A percentile compares a stretch with the other conserved stretches of the same genome.
phyloP scores from a whole-genome alignment of 2,113 vertebrate genomes.

The Geothlypis trichas region DNA sequence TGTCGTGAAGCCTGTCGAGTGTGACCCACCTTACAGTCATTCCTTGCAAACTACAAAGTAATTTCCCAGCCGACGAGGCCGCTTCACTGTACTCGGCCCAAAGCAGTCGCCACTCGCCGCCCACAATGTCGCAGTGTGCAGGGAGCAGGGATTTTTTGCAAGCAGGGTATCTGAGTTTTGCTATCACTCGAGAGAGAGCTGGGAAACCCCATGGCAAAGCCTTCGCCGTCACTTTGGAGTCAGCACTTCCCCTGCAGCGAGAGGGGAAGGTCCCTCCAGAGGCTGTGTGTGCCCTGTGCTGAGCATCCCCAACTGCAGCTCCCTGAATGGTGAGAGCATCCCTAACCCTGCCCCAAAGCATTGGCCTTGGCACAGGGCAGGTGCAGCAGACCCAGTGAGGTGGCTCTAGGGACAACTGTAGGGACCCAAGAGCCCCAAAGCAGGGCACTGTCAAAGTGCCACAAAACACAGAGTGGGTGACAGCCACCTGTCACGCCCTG shows the following conservation, averaged over 20 bases:
- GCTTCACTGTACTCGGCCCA: neutral
- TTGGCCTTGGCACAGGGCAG: neutral
- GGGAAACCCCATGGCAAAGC: slow-evolving; percentile 49
- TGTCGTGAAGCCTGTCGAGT: neutral
- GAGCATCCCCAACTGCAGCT: neutral
- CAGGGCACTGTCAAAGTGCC: neutral
- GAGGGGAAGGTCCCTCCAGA: slow-evolving; percentile 27
- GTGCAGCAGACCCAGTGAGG: rapidly evolving
- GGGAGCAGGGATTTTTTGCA: slow-evolving; percentile 55
- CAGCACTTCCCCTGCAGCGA: slow-evolving; percentile 28
- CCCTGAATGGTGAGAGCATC: rapidly evolving
- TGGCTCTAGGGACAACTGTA: neutral
- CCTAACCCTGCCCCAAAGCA: neutral
- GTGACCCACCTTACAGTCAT: neutral
- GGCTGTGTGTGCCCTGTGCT: neutral
- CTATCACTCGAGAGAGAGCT: slow-evolving; percentile 43
- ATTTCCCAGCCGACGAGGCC: slow-evolving; percentile 25
- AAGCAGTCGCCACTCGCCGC: neutral
- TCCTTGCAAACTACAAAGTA: slow-evolving; percentile 12
- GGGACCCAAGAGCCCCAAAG: neutral
- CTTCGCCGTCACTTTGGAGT: neutral
- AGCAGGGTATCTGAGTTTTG: slow-evolving; percentile 32
- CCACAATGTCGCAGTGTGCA: neutral
- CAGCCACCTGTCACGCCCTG: rapidly evolving
- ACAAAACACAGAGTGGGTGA: neutral